Base-by-base conservation (phyloP, 2,888 invertebrate species). In the Pyralis farinalis region DNA sequence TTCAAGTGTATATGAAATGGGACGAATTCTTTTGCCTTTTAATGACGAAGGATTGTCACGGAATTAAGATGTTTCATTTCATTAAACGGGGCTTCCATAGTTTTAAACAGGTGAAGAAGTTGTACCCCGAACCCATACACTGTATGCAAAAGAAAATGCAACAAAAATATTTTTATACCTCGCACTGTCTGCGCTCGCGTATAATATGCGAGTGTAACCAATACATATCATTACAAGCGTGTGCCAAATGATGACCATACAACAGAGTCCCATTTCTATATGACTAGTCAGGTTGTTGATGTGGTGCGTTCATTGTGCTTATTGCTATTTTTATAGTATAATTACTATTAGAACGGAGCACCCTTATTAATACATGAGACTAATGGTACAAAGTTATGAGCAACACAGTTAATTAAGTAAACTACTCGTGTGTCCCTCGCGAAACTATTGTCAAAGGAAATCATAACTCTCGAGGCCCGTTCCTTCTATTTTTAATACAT, bases 211-310 rank as follows among this genome's bases (percentile, higher is more conserved):
- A n/a, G n/a, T n/a, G 2, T 39, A 50, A 52, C 49, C 51, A 45
- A 71, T 62, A 77, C 77, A 79, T 79, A 81, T 78, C 78, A 77
- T 57, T 60, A 60, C 49, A 60, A 70, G 57, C 58, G 62, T 78
- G 83, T 83, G 83, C 83, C 83, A 82, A 83, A 78, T 67, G 4
- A 52, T 60, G 55, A 58, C 38, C 37, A 55, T 51, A 54, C 51
- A 59, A 58, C 67, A 65, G 44, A 63, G 71, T 74, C 77, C 73
- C 73, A 76, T 79, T 76, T 75, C 63, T 49, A 53, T 62, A 57
- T 43, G 43, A 38, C 32, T 44, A 47, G 44, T 49, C 43, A 41
- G 46, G 43, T 47, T 40, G 34, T 40, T 38, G 44, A 41, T 47
- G 41, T 49, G 45, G 47, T 41, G 42, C 44, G 43, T 46, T 46